Evolutionary conservation across 2,797 vertebrate genomes (phyloP).

Genomic region (Pseudochromis fuscus): DNA sequence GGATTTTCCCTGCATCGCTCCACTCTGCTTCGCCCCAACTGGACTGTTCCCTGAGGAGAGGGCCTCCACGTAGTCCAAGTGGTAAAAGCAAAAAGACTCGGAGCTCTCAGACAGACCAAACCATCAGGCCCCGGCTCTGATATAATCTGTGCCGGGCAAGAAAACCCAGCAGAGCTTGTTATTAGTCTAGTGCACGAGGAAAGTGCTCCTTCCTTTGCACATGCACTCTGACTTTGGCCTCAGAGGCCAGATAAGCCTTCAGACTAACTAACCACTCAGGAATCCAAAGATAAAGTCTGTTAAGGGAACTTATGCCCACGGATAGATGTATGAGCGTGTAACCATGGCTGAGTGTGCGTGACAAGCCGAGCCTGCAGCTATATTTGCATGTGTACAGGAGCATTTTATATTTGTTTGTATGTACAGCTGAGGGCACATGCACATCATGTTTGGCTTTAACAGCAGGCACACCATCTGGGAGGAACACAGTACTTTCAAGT

Average conservation of each 20-base stretch:
- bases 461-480: slow-evolving; percentile 58
- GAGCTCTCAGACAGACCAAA: slow-evolving; percentile 66
- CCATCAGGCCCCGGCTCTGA: slow-evolving; percentile 66
- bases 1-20: slow-evolving; percentile 62
- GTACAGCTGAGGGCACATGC: slow-evolving; percentile 49
- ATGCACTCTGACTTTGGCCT: slow-evolving; percentile 59
- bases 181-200: slow-evolving; percentile 62
- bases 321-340: slow-evolving; percentile 46
- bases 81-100: slow-evolving; percentile 66
- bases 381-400: slow-evolving; percentile 53
- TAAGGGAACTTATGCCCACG: slow-evolving; percentile 39
- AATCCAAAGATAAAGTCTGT: slow-evolving; percentile 66
- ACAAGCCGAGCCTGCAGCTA: slow-evolving; percentile 37
- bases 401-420: slow-evolving; percentile 51
- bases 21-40: slow-evolving; percentile 45
- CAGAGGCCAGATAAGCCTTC: slow-evolving; percentile 68
- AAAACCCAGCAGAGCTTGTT: slow-evolving; percentile 74
- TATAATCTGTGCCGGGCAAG: slow-evolving; percentile 75
- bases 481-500: slow-evolving; percentile 49
- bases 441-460: slow-evolving; percentile 54
- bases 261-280: slow-evolving; percentile 70
- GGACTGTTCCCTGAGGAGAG: slow-evolving; percentile 57
- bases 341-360: slow-evolving; percentile 42
- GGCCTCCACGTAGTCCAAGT: slow-evolving; percentile 61
- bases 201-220: slow-evolving; percentile 64